phyloP scores from a whole-genome alignment of 2,888 invertebrate species.

The Trimorus sp. region DNA sequence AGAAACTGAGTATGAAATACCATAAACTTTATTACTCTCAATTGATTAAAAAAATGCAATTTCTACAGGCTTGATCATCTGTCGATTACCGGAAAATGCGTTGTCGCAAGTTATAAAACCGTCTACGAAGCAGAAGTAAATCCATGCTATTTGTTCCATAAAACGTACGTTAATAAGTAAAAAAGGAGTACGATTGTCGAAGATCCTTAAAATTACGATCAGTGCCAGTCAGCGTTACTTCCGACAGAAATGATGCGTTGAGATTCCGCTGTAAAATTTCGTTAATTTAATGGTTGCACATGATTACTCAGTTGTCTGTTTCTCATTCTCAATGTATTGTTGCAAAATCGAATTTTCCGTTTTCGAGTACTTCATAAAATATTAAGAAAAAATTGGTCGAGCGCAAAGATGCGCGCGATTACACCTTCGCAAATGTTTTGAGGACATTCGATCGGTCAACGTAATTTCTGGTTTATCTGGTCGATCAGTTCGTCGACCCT shows the following conservation, averaged over 20 bases:
- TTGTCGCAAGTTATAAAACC: constrained; percentile 27
- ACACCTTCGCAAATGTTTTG: constrained; percentile 6
- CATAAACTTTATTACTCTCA: constrained; percentile 46
- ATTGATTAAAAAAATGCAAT: constrained; percentile 54
- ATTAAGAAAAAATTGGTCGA: background rate
- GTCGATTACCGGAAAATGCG: constrained; percentile 41
- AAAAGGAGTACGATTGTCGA: constrained; percentile 39
- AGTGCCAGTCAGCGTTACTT: constrained; percentile 19
- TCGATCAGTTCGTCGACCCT: constrained; percentile 92
- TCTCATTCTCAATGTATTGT: too few relatives aligned
- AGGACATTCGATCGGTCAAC: constrained; percentile 71
- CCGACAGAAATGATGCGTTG: constrained; percentile 8
- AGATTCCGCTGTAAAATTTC: background rate
- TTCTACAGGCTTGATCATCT: constrained; percentile 39
- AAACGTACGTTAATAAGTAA: constrained; percentile 29
- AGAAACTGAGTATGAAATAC: constrained; percentile 54
- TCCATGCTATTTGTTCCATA: constrained; percentile 15
- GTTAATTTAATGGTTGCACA: background rate
- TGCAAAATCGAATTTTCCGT: too few relatives aligned
- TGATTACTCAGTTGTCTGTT: background rate
- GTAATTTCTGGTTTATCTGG: constrained; percentile 87
- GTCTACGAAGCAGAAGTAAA: constrained; percentile 39
- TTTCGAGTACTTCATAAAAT: too few relatives aligned
- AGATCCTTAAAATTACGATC: constrained; percentile 27
- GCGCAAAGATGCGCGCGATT: background rate